A percentile compares a stretch with the other conserved stretches of the same genome.
These are phyloP conservation scores for Tangara arthus DNA, from an alignment of 2,797 vertebrate species.

Conservation along the genomic window DNA sequence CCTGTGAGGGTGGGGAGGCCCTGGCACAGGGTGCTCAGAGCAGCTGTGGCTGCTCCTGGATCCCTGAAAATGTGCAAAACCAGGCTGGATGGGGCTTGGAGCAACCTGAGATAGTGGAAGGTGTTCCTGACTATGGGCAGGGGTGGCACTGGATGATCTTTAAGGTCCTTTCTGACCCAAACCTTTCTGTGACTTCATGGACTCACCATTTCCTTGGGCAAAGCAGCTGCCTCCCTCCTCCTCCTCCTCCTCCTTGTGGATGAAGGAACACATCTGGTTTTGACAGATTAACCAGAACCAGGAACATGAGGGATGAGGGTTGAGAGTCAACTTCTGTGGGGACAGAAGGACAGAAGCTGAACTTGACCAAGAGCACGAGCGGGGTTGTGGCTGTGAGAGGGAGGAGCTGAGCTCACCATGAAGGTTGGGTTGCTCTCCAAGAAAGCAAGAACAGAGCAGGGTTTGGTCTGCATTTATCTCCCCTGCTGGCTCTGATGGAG, in stretches of 20 bases:
- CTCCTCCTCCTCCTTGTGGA: background rate
- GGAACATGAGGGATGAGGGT: background rate
- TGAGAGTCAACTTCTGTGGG: background rate
- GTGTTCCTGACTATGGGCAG: background rate
- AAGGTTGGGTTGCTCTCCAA: background rate
- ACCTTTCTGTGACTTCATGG: background rate
- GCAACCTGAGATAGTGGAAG: fast-evolving
- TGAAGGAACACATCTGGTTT: background rate
- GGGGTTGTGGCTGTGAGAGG: fast-evolving
- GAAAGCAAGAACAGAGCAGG: background rate
- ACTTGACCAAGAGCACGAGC: background rate
- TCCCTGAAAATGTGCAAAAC: background rate
- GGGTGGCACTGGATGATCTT: background rate
- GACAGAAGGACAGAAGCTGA: background rate
- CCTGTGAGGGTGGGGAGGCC: fast-evolving
- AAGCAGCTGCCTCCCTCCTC: background rate
- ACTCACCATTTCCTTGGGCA: fast-evolving
- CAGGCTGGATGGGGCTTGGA: fast-evolving
- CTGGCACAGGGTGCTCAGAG: background rate
- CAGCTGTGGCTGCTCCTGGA: background rate
- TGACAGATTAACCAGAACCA: background rate
- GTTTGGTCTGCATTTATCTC: background rate
- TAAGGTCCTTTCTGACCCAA: background rate
- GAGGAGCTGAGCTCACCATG: background rate
- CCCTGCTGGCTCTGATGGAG: conserved; percentile 52